Base-by-base conservation (phyloP, 2,113 vertebrate genomes). In the Pangasianodon hypophthalmus region DNA sequence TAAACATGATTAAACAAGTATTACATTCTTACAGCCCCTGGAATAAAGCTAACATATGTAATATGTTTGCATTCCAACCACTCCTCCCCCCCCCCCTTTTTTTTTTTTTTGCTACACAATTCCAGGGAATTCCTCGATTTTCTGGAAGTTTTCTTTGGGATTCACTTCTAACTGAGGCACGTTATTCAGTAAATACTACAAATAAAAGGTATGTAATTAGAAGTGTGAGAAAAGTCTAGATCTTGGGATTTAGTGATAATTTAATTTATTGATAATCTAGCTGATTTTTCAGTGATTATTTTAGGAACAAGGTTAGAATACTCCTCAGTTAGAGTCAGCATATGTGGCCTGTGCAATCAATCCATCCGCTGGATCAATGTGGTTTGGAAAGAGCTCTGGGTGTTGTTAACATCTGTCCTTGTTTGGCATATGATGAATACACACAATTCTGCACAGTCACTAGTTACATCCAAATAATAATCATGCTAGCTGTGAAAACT, bases 261-360 rank as follows among this genome's bases (percentile, higher is more conserved):
- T 67, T n/a, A 0, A 26, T 64, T 64, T 64, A 10, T 9, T 64
- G 9, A 67, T 69, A 69, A 69, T 0, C 21, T 8, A 8, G 5
- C 1, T 62, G 24, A 56, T 2, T 13, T 19, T 41, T 41, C 14
- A 37, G 64, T 14, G 29, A 41, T 21, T 8, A 41, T 16, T 16
- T 4, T 21, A 26, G 44, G 44, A 48, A 18, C 24, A 29, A 82
- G 44, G 56, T 50, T 82, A 2, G 3, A 64, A 80, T 62, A 26
- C 52, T 80, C 26, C 29, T 46, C 58, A 52, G 73, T 87, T 80
- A 37, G 21, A 80, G 8, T 79, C 86, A 62, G 77, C 46, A 88
- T 32, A 56, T 44, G 21, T 71, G 81, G 13, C 67, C 48, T 75
- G 52, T 41, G 2, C 24, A 24, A 75, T 84, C 52, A 37, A 56